Evolutionary conservation across 1,140 invertebrate genomes (phyloP).

Genomic region (Harlomillsia oculata): DNA sequence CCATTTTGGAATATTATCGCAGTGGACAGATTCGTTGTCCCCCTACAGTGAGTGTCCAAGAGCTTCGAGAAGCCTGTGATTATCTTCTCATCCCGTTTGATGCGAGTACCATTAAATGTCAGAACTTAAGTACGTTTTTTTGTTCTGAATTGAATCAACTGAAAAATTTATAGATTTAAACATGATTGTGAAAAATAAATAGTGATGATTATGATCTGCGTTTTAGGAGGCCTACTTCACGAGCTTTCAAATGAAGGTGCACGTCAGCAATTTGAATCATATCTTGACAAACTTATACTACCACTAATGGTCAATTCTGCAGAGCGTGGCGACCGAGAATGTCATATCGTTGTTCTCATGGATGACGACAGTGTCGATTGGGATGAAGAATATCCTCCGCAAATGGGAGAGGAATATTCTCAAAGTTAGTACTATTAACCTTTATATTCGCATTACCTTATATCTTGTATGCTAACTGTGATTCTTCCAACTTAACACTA

Average conservation of each 20-base stretch:
- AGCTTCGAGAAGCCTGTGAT: constrained; percentile 95
- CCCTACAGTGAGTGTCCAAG: constrained; percentile 73
- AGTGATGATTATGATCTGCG: too few species aligned
- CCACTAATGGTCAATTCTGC: constrained; percentile 94
- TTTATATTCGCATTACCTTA: too few species aligned
- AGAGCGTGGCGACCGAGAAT: constrained; percentile 76
- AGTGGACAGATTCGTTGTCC: constrained; percentile 80
- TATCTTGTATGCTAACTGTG: too few species aligned
- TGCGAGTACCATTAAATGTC: constrained; percentile 87
- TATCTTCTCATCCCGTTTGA: constrained; percentile 97
- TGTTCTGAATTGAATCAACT: too few species aligned
- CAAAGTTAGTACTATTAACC: constrained; percentile 70
- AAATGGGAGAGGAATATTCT: constrained; percentile 97
- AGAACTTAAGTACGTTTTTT: constrained; percentile 70
- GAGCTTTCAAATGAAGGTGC: constrained; percentile 98
- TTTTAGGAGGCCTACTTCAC: constrained; percentile 85
- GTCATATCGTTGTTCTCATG: constrained; percentile 86
- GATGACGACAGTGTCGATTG: constrained; percentile 96
- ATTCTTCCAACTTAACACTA: too few species aligned
- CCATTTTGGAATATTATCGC: constrained; percentile 93
- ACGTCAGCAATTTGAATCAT: constrained; percentile 88
- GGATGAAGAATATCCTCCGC: constrained; percentile 97
- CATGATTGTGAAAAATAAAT: too few species aligned
- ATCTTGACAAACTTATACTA: constrained; percentile 88
- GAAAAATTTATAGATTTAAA: constrained; percentile 7